phyloP scores from a whole-genome alignment of 2,888 invertebrate genomes.

The Piscicola geometra region DNA sequence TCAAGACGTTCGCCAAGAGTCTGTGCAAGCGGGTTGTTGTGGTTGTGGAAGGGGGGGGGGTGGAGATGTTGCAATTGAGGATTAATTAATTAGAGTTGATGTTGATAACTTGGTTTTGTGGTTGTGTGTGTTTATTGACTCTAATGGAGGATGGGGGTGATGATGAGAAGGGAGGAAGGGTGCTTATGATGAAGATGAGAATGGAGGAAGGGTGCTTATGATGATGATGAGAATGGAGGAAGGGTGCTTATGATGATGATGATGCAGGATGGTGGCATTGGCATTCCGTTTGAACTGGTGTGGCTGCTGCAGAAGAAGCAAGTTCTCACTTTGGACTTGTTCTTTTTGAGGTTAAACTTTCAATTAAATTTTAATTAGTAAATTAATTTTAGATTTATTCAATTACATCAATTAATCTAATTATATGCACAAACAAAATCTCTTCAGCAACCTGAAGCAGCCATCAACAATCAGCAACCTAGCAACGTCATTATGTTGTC shows the following conservation, averaged over 20 bases:
- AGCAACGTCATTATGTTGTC: not conserved
- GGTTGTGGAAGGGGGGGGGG: too few relatives aligned
- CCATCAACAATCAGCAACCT: not conserved
- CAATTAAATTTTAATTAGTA: too few relatives aligned
- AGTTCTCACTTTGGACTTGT: not conserved
- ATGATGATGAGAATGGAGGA: too few relatives aligned
- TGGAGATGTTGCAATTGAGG: too few relatives aligned
- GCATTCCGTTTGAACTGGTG: not conserved
- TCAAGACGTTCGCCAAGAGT: not conserved
- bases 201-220: too few relatives aligned
- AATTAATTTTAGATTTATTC: not conserved
- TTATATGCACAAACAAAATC: not conserved
- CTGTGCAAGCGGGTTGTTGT: not conserved
- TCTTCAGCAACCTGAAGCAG: not conserved
- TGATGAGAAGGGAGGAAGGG: too few relatives aligned
- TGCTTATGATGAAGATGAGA: too few relatives aligned
- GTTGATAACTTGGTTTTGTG: too few relatives aligned
- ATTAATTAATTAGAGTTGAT: too few relatives aligned
- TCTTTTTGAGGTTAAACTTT: not conserved
- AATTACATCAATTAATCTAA: not conserved
- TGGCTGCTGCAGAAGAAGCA: conserved; percentile 1
- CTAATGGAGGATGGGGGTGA: too few relatives aligned
- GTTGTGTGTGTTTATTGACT: too few relatives aligned
- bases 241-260: not conserved
- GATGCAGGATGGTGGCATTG: not conserved